These are phyloP conservation scores for Bombyx huttoni DNA, from an alignment of 2,888 invertebrate species.

Conservation along the genomic window DNA sequence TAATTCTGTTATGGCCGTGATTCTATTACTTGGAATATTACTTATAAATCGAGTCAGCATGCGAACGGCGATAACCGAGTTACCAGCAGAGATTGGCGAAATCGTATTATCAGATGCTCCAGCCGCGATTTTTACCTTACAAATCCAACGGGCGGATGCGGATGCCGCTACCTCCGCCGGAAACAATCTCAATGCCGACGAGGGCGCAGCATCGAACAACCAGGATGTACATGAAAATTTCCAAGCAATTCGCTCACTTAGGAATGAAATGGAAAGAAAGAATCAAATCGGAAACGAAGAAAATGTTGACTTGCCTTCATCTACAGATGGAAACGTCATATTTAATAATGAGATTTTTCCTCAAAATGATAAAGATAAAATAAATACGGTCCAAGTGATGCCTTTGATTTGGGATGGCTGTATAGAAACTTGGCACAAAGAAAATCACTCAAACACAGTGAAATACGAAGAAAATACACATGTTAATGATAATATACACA, in stretches of 20 bases:
- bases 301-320: slow-evolving; percentile 29
- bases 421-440: slow-evolving; percentile 35
- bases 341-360: slow-evolving; percentile 11
- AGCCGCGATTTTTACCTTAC: slow-evolving; percentile 35
- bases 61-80: slow-evolving; percentile 24
- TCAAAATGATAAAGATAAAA: slow-evolving; percentile 8
- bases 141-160: slow-evolving; percentile 50
- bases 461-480: slow-evolving; percentile 27
- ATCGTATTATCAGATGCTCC: slow-evolving; percentile 27
- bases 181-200: slow-evolving; percentile 55
- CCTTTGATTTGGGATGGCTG: slow-evolving; percentile 53
- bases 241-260: slow-evolving; percentile 43
- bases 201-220: slow-evolving; percentile 20
- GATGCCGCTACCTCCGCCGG: slow-evolving; percentile 43
- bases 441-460: slow-evolving; percentile 19
- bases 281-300: slow-evolving; percentile 22
- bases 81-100: slow-evolving; percentile 22
- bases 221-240: slow-evolving; percentile 38
- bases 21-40: slow-evolving; percentile 30
- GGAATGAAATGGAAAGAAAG: slow-evolving; percentile 35
- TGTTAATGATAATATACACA: background rate
- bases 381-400: slow-evolving; percentile 19
- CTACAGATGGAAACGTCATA: slow-evolving; percentile 17
- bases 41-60: slow-evolving; percentile 33
- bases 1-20: slow-evolving; percentile 35